These are phyloP conservation scores for Gadus macrocephalus DNA, from an alignment of 2,113 vertebrate genomes.

Conservation along the genomic window DNA sequence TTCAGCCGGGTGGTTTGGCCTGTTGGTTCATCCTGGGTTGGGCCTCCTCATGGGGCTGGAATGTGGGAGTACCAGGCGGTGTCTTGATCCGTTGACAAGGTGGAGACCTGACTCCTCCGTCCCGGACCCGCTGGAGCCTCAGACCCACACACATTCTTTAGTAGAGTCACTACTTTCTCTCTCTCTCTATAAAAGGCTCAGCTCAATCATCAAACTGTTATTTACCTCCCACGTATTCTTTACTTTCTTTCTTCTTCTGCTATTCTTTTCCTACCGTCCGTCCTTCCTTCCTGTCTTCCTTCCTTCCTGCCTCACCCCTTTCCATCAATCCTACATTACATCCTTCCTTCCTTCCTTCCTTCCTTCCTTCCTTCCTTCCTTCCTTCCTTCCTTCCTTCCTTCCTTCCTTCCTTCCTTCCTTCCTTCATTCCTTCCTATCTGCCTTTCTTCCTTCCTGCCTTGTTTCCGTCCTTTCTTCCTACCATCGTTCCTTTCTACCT, in stretches of 20 bases:
- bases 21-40: neutral
- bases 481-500: no score
- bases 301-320: no score
- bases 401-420: neutral
- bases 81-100: slow-evolving; percentile 45
- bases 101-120: slow-evolving; percentile 29
- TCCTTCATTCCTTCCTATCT: no score
- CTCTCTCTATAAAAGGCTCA: neutral
- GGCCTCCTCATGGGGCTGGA: slow-evolving; percentile 60
- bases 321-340: neutral
- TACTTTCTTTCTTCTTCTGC: no score
- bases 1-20: neutral
- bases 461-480: neutral
- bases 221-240: neutral
- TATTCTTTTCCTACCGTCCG: neutral
- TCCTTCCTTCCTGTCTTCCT: neutral
- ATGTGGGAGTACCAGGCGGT: slow-evolving; percentile 67
- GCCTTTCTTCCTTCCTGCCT: no score
- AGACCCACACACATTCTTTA: neutral
- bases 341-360: no score
- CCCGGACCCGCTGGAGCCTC: slow-evolving; percentile 17
- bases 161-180: neutral
- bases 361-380: neutral
- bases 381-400: neutral
- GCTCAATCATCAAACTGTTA: neutral